A percentile compares a stretch with the other conserved stretches of the same genome.
These are phyloP conservation scores for Myrmecophaga tridactyla DNA, from an alignment of 2,113 vertebrate species.

Conservation along the genomic window DNA sequence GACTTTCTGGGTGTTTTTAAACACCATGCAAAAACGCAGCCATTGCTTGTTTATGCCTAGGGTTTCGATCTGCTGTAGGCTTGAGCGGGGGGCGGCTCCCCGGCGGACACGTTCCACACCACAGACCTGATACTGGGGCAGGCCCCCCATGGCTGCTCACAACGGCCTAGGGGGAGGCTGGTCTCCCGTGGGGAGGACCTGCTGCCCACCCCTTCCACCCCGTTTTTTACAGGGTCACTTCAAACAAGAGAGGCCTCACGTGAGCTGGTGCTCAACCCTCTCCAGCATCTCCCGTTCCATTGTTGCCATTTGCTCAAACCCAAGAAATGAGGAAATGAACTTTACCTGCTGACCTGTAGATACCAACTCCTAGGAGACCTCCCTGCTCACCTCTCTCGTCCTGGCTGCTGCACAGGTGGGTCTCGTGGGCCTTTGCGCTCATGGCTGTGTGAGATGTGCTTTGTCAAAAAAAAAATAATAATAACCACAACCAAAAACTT, in stretches of 20 bases:
- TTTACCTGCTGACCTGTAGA: neutral
- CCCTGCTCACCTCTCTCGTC: no score
- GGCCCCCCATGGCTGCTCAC: no score
- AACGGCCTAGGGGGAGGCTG: no score
- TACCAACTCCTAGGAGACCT: rapidly evolving
- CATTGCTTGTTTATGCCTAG: neutral
- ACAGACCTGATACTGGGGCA: neutral
- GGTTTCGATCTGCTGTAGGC: neutral
- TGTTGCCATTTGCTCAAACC: neutral
- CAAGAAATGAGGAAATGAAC: neutral
- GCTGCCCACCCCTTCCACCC: neutral
- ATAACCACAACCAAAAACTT: no score
- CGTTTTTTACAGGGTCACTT: no score
- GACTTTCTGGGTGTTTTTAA: neutral
- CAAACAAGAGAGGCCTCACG: neutral
- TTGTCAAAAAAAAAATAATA: neutral
- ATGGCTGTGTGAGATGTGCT: neutral
- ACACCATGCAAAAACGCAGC: neutral
- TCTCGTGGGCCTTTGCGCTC: no score
- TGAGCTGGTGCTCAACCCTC: neutral
- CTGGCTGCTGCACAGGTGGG: no score
- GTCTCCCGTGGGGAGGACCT: neutral
- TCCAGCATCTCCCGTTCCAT: neutral
- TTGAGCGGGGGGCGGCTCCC: neutral
- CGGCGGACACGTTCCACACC: neutral